Evolutionary conservation across 2,113 vertebrate species (phyloP).

Genomic region (Eudyptes chrysolophus): DNA sequence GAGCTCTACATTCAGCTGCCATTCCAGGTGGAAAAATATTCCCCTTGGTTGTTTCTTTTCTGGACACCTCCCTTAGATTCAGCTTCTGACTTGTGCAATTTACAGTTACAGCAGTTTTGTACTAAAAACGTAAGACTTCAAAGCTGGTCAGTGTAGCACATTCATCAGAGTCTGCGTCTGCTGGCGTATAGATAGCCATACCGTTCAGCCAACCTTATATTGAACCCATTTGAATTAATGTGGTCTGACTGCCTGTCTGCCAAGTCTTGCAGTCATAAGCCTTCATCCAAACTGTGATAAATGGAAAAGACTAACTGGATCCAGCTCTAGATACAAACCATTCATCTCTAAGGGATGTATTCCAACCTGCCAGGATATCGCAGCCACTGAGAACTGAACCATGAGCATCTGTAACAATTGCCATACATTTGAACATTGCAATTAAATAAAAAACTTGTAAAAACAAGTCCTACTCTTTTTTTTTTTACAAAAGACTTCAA

Average conservation of each 20-base stretch:
- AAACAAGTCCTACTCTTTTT: neutral
- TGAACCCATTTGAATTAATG: neutral
- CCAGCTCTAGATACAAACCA: neutral
- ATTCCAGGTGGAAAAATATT: neutral
- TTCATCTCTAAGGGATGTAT: neutral
- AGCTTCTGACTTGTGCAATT: neutral
- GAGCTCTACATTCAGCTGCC: neutral
- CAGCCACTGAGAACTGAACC: neutral
- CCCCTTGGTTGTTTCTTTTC: neutral
- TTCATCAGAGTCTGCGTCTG: neutral
- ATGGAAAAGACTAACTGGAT: neutral
- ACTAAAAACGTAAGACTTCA: neutral
- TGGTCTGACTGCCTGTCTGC: neutral
- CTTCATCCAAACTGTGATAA: neutral
- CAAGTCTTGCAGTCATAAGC: neutral
- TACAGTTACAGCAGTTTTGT: neutral
- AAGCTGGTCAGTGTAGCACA: neutral
- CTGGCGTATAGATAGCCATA: neutral
- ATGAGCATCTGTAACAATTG: neutral
- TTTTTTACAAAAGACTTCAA: neutral
- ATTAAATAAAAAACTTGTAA: neutral
- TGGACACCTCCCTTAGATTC: neutral
- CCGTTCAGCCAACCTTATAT: neutral
- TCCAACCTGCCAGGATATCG: neutral
- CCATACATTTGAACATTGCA: neutral